Conservation (phyloP, 1,140 invertebrate species). For the Littorina saxatilis region DNA sequence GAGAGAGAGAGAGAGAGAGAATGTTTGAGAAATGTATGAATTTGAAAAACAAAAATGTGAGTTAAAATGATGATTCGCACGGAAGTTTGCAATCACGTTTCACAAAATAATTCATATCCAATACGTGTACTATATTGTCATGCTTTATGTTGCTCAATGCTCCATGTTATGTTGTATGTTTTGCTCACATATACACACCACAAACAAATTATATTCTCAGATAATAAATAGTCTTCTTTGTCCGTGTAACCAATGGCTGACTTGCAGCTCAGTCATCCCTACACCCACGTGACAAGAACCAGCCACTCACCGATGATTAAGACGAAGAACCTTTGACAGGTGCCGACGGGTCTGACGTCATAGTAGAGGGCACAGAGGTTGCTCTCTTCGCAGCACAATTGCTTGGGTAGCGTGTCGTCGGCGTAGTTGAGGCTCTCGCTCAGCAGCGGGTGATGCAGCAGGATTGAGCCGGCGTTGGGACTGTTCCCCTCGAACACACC, state of each 20-base stretch:
- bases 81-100: too few species aligned
- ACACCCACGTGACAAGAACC: neutral
- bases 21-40: too few species aligned
- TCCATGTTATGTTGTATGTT: too few species aligned
- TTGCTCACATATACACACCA: too few species aligned
- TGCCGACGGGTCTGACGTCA: constrained; percentile 5
- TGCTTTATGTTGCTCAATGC: too few species aligned
- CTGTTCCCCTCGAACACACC: neutral
- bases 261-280: too few species aligned
- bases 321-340: neutral
- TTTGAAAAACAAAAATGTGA: neutral
- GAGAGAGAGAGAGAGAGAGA: neutral
- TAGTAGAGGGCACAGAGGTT: constrained; percentile 18
- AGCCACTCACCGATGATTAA: constrained; percentile 24
- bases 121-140: too few species aligned
- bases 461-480: neutral
- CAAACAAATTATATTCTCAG: too few species aligned
- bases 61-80: neutral
- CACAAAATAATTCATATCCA: too few species aligned
- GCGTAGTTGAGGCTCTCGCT: neutral
- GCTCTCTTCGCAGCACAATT: constrained; percentile 11
- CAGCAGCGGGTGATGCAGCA: neutral
- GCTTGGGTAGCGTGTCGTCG: constrained; percentile 12
- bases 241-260: too few species aligned
- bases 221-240: too few species aligned